phyloP scores from a whole-genome alignment of 2,113 vertebrate species.

The Pagrus major region DNA sequence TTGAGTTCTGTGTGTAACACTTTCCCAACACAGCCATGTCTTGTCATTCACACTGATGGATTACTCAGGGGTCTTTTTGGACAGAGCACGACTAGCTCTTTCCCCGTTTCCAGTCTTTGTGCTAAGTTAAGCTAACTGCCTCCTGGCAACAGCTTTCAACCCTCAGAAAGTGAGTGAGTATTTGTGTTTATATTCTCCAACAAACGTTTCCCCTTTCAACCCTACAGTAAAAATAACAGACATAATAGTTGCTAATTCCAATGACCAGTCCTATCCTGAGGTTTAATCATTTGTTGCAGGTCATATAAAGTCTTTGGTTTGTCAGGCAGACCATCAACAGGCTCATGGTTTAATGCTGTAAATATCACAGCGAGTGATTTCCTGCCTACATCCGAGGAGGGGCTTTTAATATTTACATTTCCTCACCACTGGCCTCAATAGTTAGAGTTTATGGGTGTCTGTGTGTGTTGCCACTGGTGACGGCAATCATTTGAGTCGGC shows the following conservation, averaged over 20 bases:
- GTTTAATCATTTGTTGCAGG: not conserved
- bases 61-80: not conserved
- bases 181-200: not conserved
- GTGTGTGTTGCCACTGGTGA: conserved; percentile 1
- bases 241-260: not conserved
- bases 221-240: not conserved
- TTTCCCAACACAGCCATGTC: not conserved
- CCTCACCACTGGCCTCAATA: not conserved
- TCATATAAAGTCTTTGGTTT: conserved; percentile 18
- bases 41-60: not conserved
- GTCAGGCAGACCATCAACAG: not conserved
- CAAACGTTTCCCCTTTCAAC: not conserved
- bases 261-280: not conserved
- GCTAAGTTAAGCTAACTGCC: not conserved
- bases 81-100: too few relatives aligned
- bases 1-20: not conserved
- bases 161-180: not conserved
- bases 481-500: not conserved
- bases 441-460: not conserved
- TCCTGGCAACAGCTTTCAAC: not conserved
- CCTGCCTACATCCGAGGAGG: not conserved
- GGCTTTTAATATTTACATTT: conserved; percentile 33
- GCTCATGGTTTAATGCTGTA: not conserved
- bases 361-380: conserved; percentile 10
- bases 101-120: not conserved